phyloP scores from a whole-genome alignment of 2,888 invertebrate species.

The Rhamnusium bicolor region DNA sequence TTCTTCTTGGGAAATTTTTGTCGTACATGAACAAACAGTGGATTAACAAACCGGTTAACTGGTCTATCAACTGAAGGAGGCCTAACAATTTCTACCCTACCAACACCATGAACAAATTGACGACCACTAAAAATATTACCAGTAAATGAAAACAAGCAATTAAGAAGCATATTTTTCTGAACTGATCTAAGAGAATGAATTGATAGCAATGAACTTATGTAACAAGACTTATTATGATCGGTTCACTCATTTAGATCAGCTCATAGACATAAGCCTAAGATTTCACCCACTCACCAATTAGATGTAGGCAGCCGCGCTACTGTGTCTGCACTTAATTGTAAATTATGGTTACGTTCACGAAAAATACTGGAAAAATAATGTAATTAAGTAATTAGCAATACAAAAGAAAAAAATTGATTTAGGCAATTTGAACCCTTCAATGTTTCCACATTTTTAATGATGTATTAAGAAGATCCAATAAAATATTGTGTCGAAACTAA shows the following conservation, averaged over 20 bases:
- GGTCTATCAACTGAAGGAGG: neutral
- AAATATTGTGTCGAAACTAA: no score
- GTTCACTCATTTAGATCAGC: no score
- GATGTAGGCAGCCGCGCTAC: neutral
- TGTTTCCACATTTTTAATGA: no score
- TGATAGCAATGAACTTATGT: no score
- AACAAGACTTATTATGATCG: no score
- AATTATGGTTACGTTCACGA: neutral
- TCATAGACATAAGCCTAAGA: no score
- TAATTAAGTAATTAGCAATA: neutral
- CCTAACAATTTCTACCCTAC: neutral
- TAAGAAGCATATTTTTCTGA: no score
- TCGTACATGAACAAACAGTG: neutral
- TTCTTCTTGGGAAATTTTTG: slow-evolving; percentile 25
- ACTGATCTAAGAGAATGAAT: no score
- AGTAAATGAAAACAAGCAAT: no score
- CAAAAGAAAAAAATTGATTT: no score
- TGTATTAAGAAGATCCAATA: no score
- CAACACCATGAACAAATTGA: neutral
- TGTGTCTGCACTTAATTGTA: neutral
- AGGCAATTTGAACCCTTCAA: no score
- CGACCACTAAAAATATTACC: neutral
- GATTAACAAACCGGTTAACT: slow-evolving; percentile 8
- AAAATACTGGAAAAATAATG: neutral
- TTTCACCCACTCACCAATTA: neutral